Evolutionary conservation across 2,888 invertebrate species (phyloP).

Genomic region (Mayetiola destructor): DNA sequence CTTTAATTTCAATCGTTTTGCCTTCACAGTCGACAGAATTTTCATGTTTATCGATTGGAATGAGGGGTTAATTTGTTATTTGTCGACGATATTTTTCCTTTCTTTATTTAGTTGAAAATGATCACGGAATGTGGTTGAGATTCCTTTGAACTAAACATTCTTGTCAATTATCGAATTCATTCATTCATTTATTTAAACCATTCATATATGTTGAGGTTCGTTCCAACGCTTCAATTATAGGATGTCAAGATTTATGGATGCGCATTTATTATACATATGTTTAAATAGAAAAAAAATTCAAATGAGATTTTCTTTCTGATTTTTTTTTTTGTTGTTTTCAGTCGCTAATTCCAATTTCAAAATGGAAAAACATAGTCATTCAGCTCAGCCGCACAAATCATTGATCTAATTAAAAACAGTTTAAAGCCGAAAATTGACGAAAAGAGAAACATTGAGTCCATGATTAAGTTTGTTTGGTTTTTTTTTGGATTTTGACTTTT

Average conservation of each 20-base stretch:
- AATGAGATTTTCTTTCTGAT: no score
- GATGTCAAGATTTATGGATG: slow-evolving; percentile 9
- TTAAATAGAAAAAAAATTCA: no score
- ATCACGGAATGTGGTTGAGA: neutral
- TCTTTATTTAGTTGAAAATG: neutral
- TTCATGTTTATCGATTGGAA: slow-evolving; percentile 3
- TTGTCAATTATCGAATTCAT: neutral
- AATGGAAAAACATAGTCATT: no score
- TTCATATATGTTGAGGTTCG: neutral
- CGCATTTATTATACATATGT: no score
- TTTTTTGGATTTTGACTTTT: no score
- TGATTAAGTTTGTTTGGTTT: no score
- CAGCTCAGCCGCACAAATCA: neutral
- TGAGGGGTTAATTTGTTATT: slow-evolving; percentile 14
- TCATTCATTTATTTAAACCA: neutral
- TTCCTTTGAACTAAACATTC: neutral
- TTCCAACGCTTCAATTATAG: slow-evolving; percentile 10
- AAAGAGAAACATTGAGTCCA: no score
- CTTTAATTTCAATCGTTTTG: neutral
- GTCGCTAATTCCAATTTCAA: no score
- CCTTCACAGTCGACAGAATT: neutral
- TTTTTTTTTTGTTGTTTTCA: no score
- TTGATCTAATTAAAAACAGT: slow-evolving; percentile 10
- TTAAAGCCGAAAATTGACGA: neutral
- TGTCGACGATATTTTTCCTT: neutral